Evolutionary conservation across 1,140 invertebrate genomes (phyloP), one percentile per base, ranked within the genome.

Genomic region (Meloidogyne hapla): DNA sequence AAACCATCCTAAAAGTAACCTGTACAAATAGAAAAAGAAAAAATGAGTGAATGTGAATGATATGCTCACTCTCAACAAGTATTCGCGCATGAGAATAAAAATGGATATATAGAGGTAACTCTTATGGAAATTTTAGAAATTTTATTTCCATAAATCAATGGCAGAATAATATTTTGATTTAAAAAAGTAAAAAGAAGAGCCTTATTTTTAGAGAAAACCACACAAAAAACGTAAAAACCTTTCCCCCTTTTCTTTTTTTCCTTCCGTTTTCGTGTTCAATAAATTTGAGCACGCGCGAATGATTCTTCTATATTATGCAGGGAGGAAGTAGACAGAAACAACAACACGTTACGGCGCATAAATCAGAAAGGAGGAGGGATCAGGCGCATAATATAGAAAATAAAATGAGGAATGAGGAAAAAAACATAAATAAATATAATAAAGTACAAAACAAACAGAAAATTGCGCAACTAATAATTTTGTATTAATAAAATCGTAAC

Each of bases 391-490:
- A 70, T 56, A 40, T 9, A 42, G 66, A 21, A 38, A n/a, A 23
- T 2, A 48, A 69, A 69, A 45, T 28, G 18, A 25, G 15, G 38
- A 26, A 45, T 26, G 18, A 61, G 15, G 38, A 26, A 21, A 21
- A 15, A 26, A 33, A 68, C n/a, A 68, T 66, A 56, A 18, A 6
- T 69, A 33, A 38, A 40, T n/a, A n/a, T 12, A 40, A 33, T 13
- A 69, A 26, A 33, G 21, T 15, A 69, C 10, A 69, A 38, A 25
- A 69, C 28, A 69, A 69, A 26, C 4, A 69, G 40, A 69, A 69
- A 18, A 40, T 26, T 42, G 45, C 45, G 26, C 13, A 33, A 69
- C 45, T 48, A 40, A 45, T 69, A 42, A 15, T n/a, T 25, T n/a
- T 5, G 6, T 68, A 26, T 25, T 25, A 40, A 28, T n/a, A 68